Evolutionary conservation across 2,113 vertebrate species (phyloP), one percentile per base, ranked within the genome.

Genomic region (Periophthalmodon schlosseri): DNA sequence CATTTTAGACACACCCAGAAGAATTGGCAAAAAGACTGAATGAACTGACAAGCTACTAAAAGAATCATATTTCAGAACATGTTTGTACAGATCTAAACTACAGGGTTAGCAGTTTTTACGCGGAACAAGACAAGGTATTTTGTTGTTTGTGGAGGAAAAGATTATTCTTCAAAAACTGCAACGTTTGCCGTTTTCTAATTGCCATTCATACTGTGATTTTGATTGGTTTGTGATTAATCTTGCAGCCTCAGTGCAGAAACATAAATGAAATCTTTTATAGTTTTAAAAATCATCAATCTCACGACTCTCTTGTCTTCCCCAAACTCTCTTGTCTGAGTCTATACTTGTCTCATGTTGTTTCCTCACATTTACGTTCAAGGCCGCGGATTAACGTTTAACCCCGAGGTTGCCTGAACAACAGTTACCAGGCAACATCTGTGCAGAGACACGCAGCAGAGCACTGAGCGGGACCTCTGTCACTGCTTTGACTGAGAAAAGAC

Each of bases 351-450:
- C 76, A 18, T 77, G 74, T 67, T 21, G 12, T 76, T 79, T 64
- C 67, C 70, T 60, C 78, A 79, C 74, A 72, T 84, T 75, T 88
- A 74, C 73, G 84, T 65, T 12, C 79, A 44, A 61, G 56, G 56
- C 54, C 39, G 66, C 63, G 73, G 82, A 86, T 91, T 90, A 78
- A 76, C 78, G 76, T 82, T 89, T 80, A 78, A 86, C 80, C 79
- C 73, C 80, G 75, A 85, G 69, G 80, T 72, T 85, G 74, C 74
- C 23, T 8, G n/a, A 50, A 54, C 64, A 83, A 80, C 80, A 72
- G 88, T 91, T 87, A 68, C 87, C 80, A 78, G 87, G 88, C 79
- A 91, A 89, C 90, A 78, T 56, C 21, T 18, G 20, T 36, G 8
- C 66, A 60, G 66, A 6, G 44, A 57, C 64, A 87, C 77, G 64